Conservation (phyloP, 2,888 invertebrate genomes). For the Papilio protenor region DNA sequence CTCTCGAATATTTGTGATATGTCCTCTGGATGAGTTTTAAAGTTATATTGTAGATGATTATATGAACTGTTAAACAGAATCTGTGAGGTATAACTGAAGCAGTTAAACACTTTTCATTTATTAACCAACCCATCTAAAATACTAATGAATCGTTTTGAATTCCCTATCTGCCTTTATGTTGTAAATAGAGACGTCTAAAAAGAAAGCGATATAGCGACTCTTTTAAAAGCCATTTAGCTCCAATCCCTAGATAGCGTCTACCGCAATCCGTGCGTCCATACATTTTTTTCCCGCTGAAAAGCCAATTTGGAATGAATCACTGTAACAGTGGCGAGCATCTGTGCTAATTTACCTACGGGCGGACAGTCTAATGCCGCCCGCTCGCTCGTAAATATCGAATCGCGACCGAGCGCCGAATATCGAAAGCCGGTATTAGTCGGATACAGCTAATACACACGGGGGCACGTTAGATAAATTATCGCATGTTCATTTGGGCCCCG, state of each 20-base stretch:
- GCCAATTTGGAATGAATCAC: conserved; percentile 85
- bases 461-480: conserved; percentile 82
- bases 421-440: conserved; percentile 84
- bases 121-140: background rate
- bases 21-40: background rate
- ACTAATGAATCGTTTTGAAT: conserved; percentile 44
- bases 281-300: conserved; percentile 80
- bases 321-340: conserved; percentile 83
- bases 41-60: background rate
- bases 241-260: conserved; percentile 74
- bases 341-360: conserved; percentile 84
- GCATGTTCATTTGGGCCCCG: conserved; percentile 81
- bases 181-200: conserved; percentile 52
- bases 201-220: conserved; percentile 66
- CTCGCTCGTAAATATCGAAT: conserved; percentile 81
- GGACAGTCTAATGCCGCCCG: conserved; percentile 83
- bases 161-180: conserved; percentile 50
- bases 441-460: conserved; percentile 84
- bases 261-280: conserved; percentile 65
- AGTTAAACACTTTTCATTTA: background rate
- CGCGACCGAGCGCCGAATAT: conserved; percentile 83
- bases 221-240: conserved; percentile 78
- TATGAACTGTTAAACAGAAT: no score
- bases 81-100: no score
- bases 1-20: no score